A percentile compares a stretch with the other conserved stretches of the same genome.
phyloP scores from a whole-genome alignment of 2,888 invertebrate genomes.

The Argyra leucocephala region DNA sequence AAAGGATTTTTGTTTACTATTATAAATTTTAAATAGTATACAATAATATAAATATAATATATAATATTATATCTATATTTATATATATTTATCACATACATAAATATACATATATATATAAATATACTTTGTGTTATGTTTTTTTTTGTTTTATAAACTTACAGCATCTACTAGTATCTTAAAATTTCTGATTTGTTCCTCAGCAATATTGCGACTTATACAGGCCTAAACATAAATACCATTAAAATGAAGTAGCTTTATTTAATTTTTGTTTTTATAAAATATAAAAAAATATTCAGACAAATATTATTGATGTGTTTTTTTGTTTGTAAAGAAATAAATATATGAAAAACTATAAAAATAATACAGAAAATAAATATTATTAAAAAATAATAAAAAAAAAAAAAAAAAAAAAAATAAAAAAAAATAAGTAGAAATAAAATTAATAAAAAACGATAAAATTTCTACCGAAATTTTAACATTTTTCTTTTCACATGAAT shows the following conservation, averaged over 20 bases:
- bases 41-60: neutral
- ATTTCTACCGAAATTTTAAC: constrained; percentile 36
- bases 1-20: no score
- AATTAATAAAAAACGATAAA: constrained; percentile 28
- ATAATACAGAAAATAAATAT: constrained; percentile 18
- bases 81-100: neutral
- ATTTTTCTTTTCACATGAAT: no score
- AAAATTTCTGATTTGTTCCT: constrained; percentile 64
- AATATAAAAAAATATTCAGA: neutral
- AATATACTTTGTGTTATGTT: neutral
- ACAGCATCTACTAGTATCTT: constrained; percentile 64
- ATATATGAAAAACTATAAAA: constrained; percentile 20
- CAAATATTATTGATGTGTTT: neutral
- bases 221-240: constrained; percentile 48
- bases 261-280: neutral
- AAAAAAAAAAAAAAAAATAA: constrained; percentile 29
- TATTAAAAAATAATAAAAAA: constrained; percentile 15
- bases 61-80: neutral
- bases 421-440: neutral
- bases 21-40: no score
- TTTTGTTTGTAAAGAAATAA: neutral
- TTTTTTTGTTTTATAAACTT: constrained; percentile 45
- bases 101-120: neutral
- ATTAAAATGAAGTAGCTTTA: neutral
- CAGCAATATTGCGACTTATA: constrained; percentile 61